These are phyloP conservation scores for Phasia obesa DNA, from an alignment of 2,888 invertebrate genomes.

Conservation along the genomic window DNA sequence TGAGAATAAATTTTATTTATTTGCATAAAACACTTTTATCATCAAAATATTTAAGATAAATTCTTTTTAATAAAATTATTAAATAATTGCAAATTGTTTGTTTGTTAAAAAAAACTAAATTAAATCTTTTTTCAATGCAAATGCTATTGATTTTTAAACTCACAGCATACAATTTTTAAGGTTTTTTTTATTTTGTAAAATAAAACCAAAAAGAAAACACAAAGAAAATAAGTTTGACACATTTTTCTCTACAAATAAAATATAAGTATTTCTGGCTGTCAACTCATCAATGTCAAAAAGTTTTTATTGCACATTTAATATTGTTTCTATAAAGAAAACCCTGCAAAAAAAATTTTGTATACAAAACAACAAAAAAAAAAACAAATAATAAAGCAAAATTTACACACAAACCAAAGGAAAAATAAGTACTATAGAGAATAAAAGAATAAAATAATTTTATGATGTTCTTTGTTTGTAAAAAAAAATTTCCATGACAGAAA, in stretches of 20 bases:
- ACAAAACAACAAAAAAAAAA: neutral
- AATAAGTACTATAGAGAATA: neutral
- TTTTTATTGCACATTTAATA: slow-evolving; percentile 42
- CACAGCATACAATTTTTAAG: neutral
- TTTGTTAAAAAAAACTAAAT: neutral
- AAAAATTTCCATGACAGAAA: slow-evolving; percentile 24
- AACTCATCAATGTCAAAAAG: slow-evolving; percentile 50
- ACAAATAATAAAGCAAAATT: too few species aligned
- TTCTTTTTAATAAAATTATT: slow-evolving; percentile 7
- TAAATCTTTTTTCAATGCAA: neutral
- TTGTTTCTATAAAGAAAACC: neutral
- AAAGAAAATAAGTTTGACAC: slow-evolving; percentile 37
- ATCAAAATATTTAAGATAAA: neutral
- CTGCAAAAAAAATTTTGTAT: neutral
- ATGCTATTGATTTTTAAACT: neutral
- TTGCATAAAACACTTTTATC: neutral
- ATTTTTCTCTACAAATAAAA: slow-evolving; percentile 51
- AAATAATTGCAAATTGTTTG: slow-evolving; percentile 2
- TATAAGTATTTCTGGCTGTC: slow-evolving; percentile 34
- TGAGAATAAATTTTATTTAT: neutral
- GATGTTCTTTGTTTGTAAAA: slow-evolving; percentile 6
- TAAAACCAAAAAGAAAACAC: slow-evolving; percentile 22
- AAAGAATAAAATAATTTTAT: neutral
- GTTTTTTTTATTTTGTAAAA: neutral
- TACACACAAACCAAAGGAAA: neutral